Evolutionary conservation across 2,888 invertebrate genomes (phyloP).

Genomic region (Empis stercorea): DNA sequence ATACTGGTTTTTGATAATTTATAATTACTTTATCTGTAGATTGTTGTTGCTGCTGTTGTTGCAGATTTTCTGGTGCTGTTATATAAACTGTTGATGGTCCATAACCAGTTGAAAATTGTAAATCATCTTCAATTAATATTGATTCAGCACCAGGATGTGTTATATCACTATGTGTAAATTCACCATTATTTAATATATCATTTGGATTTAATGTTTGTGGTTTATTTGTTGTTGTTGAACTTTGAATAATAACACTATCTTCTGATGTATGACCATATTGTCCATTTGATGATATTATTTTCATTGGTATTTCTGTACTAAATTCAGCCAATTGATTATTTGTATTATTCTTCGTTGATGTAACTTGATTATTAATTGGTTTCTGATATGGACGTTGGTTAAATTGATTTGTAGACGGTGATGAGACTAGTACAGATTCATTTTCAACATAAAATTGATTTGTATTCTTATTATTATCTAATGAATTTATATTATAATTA

Average conservation of each 20-base stretch:
- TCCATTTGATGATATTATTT: conserved; percentile 23
- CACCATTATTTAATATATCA: conserved; percentile 27
- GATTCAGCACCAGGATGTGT: conserved; percentile 51
- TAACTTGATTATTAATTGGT: too few species aligned
- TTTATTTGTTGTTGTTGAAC: conserved; percentile 9
- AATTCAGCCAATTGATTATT: conserved; percentile 11
- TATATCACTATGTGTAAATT: conserved; percentile 44
- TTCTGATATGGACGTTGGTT: too few species aligned
- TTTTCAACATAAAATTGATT: conserved; percentile 24
- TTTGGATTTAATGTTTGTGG: conserved; percentile 11
- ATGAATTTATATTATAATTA: conserved; percentile 12
- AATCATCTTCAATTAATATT: conserved; percentile 45
- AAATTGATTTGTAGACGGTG: conserved; percentile 20
- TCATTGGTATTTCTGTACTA: conserved; percentile 30
- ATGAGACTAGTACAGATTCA: conserved; percentile 27
- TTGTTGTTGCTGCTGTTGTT: too few species aligned
- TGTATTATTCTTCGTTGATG: too few species aligned
- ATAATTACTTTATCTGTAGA: conserved; percentile 25
- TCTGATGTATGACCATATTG: conserved; percentile 13
- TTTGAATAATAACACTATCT: conserved; percentile 8
- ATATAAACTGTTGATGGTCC: conserved; percentile 33
- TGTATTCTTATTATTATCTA: conserved; percentile 6
- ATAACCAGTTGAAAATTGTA: conserved; percentile 40
- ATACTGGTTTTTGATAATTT: conserved; percentile 42
- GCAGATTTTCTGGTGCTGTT: conserved; percentile 23